Conservation (phyloP, 2,888 invertebrate species). For the Geophilus truncorum region DNA sequence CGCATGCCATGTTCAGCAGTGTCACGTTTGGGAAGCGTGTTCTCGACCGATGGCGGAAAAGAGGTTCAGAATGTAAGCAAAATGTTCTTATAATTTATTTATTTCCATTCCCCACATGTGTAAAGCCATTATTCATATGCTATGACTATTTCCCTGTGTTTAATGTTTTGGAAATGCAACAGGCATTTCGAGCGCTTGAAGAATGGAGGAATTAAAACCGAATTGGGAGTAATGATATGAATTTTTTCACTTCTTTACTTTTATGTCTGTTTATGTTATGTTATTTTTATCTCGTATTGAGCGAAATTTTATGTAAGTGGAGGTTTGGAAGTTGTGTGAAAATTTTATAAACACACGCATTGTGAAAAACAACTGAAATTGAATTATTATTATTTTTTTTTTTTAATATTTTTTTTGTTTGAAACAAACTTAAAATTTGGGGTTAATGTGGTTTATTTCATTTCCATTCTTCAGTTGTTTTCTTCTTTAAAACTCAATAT, state of each 20-base stretch:
- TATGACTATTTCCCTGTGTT: background rate
- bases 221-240: background rate
- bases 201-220: background rate
- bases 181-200: background rate
- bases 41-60: slow-evolving; percentile 15
- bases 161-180: background rate
- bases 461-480: background rate
- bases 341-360: too few relatives aligned
- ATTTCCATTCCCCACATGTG: background rate
- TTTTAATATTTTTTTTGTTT: too few relatives aligned
- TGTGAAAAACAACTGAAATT: too few relatives aligned
- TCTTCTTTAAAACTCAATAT: background rate
- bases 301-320: too few relatives aligned
- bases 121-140: background rate
- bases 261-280: too few relatives aligned
- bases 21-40: slow-evolving; percentile 18
- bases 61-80: slow-evolving; percentile 14
- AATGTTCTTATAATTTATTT: background rate
- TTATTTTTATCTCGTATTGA: too few relatives aligned
- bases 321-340: too few relatives aligned
- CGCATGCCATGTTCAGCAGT: slow-evolving; percentile 13
- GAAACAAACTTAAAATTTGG: too few relatives aligned
- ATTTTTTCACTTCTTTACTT: too few relatives aligned
- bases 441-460: too few relatives aligned
- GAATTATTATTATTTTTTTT: too few relatives aligned